phyloP scores from a whole-genome alignment of 2,113 vertebrate genomes.

The Pteruthius melanotis region DNA sequence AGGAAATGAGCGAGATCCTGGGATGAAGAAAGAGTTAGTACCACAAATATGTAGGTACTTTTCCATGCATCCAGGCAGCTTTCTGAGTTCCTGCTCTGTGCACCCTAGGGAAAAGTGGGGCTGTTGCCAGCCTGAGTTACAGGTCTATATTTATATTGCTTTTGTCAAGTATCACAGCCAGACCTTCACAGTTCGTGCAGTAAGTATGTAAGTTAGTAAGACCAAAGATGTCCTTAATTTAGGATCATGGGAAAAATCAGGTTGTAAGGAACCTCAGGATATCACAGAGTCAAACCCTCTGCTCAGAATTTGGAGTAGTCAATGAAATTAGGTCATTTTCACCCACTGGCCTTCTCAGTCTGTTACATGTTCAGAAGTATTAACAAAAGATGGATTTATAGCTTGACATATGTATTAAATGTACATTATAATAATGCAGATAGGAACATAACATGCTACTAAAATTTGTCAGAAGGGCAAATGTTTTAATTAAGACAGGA shows the following conservation, averaged over 20 bases:
- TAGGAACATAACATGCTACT: not conserved
- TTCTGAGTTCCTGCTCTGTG: not conserved
- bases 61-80: not conserved
- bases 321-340: not conserved
- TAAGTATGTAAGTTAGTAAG: not conserved
- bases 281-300: not conserved
- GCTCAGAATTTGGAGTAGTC: not conserved
- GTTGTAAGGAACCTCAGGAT: not conserved
- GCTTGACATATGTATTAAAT: not conserved
- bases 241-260: not conserved
- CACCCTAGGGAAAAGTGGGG: not conserved
- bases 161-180: not conserved
- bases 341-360: not conserved
- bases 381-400: not conserved
- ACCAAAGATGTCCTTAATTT: not conserved
- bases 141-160: not conserved
- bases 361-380: not conserved
- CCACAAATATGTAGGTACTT: not conserved
- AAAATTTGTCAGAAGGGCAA: not conserved
- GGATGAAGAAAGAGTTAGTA: not conserved
- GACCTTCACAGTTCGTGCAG: not conserved
- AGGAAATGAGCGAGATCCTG: not conserved
- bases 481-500: not conserved
- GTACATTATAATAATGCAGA: not conserved
- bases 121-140: not conserved